Evolutionary conservation across 2,797 vertebrate genomes (phyloP), one percentile per base, ranked within the genome.

Genomic region (Tachyglossus aculeatus): DNA sequence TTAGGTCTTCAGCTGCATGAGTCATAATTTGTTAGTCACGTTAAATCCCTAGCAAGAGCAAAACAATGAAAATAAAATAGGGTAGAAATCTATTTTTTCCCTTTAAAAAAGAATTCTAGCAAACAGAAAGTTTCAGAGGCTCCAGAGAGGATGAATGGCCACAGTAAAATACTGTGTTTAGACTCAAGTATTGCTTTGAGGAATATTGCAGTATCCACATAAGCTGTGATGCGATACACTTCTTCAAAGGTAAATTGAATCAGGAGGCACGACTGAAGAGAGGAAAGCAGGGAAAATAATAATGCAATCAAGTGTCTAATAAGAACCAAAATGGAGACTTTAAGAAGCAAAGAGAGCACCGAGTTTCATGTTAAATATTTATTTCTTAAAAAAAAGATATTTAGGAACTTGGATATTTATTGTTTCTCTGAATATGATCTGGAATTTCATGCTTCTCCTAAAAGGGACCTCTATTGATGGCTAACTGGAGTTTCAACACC

Each of bases 1-100:
- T 74, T 48, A 79, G 39, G 71, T 34, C 48, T 52, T 67, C 43
- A 68, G 27, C 56, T 24, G 21, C 31, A 55, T 83, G 78, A 86
- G 58, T 86, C 80, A 83, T 65, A 59, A 41, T 51, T 65, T 52
- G 31, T 77, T 85, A 85, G 65, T 85, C 78, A 80, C 59, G 66
- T 59, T 43, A 65, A 67, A 44, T 44, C 19, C 25, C 48, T 24
- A 40, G 41, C 63, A 77, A 67, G 70, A 64, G 55, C 63, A 56
- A 75, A 65, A n/a, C n/a, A n/a, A 37, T 53, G 62, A 81, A 77
- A 74, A 74, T 67, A 74, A 71, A 83, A 67, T 37, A 41, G 56
- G 47, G 51, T 39, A 66, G 7, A 62, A 51, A 45, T 60, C 44
- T 81, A 10, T 60, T 74, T 84, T 74, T 21, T 53, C 45, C 43